Evolutionary conservation across 2,797 vertebrate genomes (phyloP).

Genomic region (Aphelocoma californica): DNA sequence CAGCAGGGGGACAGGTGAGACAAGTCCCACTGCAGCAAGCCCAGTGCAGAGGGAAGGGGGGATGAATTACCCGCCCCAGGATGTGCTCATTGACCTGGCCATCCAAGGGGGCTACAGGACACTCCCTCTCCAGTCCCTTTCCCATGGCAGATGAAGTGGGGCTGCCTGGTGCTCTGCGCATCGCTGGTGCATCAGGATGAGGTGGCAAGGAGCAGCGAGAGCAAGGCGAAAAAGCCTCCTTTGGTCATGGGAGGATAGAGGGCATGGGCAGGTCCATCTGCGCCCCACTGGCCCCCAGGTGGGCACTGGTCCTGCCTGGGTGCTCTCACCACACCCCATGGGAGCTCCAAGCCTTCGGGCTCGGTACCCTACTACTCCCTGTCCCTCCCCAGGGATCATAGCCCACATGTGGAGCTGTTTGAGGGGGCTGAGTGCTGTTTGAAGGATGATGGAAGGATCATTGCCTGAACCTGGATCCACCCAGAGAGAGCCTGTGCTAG

Average conservation of each 20-base stretch:
- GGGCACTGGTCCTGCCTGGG: neutral
- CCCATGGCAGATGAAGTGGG: neutral
- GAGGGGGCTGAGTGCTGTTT: rapidly evolving
- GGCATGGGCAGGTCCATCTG: neutral
- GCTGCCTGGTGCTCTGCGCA: rapidly evolving
- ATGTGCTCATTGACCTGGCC: rapidly evolving
- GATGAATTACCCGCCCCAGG: neutral
- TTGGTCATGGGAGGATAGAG: neutral
- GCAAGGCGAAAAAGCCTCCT: neutral
- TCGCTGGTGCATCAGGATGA: neutral
- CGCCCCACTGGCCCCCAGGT: neutral
- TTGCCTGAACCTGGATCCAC: neutral
- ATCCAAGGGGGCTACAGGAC: neutral
- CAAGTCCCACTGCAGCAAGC: neutral
- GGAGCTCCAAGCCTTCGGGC: neutral
- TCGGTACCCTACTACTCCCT: neutral
- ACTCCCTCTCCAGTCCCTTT: neutral
- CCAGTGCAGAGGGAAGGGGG: neutral
- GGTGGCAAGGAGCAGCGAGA: neutral
- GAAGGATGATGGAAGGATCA: neutral
- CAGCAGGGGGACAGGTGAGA: neutral
- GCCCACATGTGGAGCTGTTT: rapidly evolving
- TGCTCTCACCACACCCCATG: neutral
- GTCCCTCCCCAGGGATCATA: rapidly evolving
- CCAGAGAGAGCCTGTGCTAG: neutral